Conservation (phyloP, 2,888 invertebrate genomes). For the Metalampra italica region DNA sequence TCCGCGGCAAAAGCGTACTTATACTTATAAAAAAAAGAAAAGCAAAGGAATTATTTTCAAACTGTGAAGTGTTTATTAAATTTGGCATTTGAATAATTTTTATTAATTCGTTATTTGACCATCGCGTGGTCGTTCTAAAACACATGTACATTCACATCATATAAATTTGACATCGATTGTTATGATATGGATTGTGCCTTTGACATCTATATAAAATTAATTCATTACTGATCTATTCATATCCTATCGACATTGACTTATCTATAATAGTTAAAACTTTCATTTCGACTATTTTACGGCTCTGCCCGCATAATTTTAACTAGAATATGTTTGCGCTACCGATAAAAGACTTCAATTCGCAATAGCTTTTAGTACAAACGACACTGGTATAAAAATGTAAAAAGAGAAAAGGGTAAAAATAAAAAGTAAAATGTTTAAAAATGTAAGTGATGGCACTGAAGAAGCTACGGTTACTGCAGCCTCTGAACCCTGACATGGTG, state of each 20-base stretch:
- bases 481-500: constrained; percentile 52
- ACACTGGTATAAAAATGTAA: background rate
- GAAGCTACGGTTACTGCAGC: constrained; percentile 60
- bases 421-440: constrained; percentile 1
- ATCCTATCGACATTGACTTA: background rate
- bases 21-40: no score
- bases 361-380: background rate
- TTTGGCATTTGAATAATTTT: no score
- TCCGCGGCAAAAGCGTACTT: constrained; percentile 9
- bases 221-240: constrained; percentile 3
- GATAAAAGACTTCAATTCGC: constrained; percentile 2
- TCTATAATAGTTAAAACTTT: background rate
- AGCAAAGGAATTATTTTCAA: no score
- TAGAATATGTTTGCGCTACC: constrained; percentile 4
- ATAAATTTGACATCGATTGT: constrained; percentile 35
- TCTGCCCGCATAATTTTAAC: constrained; percentile 5
- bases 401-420: background rate
- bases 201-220: constrained; percentile 9
- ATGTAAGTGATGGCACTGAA: constrained; percentile 56
- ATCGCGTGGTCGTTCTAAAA: background rate
- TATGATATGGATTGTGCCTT: constrained; percentile 17
- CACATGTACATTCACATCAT: constrained; percentile 33
- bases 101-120: no score
- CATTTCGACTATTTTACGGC: background rate
- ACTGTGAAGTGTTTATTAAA: no score